Evolutionary conservation across 2,113 vertebrate species (phyloP), one percentile per base, ranked within the genome.

Genomic region (Gasterosteus aculeatus): DNA sequence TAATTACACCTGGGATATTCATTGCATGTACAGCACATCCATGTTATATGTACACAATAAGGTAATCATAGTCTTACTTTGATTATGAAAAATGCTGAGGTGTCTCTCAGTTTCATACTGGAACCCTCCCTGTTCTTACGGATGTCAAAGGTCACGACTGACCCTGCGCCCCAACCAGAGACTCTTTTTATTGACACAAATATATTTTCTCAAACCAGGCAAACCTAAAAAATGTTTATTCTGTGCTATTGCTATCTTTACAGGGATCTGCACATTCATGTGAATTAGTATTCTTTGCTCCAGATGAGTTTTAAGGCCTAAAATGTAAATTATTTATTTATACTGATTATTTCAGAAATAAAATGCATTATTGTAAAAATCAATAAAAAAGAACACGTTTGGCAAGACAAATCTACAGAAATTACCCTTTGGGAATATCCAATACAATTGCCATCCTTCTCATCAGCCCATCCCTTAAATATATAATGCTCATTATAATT

Each of bases 21-120:
- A 26, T 58, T 57, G 46, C 22, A 26, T 26, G 22, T 26, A 26
- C 22, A 26, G 22, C 22, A 68, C 65, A 74, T 67, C 22, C 5
- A 39, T 57, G 54, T 70, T 78, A 31, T 33, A 53, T 56, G 63
- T 44, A 79, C 46, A 44, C 51, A 71, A 61, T 72, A 78, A 81
- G 83, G 57, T 72, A 67, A 83, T 86, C 64, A 83, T 58, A 63
- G 72, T 65, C 73, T 64, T 49, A 22, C 56, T 82, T 80, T 87
- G 85, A 87, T 82, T 76, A 74, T 39, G 56, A 83, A 8, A 78
- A 49, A 47, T 62, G 26, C 41, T 18, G 15, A 71, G 29, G 11
- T 61, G 42, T 82, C 70, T 49, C 57, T 66, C 11, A 63, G 59
- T 63, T 63, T 47, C 42, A 47, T 56, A 29, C 19, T 15, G 16